phyloP scores from a whole-genome alignment of 2,113 vertebrate species.

The Carassius carassius region DNA sequence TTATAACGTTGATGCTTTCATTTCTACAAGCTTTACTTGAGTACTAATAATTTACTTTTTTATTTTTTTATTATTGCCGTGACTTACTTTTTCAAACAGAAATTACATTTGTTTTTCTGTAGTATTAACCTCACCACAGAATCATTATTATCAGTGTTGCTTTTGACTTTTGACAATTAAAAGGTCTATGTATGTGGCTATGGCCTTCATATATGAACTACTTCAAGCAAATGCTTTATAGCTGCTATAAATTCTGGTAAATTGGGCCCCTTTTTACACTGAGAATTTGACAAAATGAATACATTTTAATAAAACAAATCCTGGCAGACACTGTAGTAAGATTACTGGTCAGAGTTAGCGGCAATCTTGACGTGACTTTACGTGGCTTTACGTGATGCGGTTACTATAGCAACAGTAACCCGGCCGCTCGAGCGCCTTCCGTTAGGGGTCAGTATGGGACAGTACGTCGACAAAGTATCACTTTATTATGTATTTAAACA shows the following conservation, averaged over 20 bases:
- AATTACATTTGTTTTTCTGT: too few species aligned
- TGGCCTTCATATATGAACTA: too few species aligned
- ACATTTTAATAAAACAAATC: background rate
- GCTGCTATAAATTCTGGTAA: background rate
- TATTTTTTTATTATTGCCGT: too few species aligned
- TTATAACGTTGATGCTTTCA: too few species aligned
- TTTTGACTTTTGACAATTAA: background rate
- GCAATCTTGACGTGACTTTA: too few species aligned
- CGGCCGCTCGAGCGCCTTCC: too few species aligned
- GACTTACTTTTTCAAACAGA: too few species aligned
- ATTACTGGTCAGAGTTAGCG: background rate
- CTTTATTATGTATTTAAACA: background rate
- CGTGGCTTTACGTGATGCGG: background rate
- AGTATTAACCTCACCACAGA: too few species aligned
- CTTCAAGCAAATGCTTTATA: background rate
- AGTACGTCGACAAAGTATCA: background rate
- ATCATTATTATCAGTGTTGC: too few species aligned
- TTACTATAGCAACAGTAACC: background rate
- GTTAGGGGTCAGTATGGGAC: background rate
- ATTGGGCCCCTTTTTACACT: background rate
- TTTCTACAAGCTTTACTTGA: too few species aligned
- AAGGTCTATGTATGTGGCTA: background rate
- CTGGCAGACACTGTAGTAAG: background rate
- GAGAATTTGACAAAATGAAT: background rate
- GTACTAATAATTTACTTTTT: too few species aligned